These are phyloP conservation scores for Pollenia labialis DNA, from an alignment of 2,888 invertebrate genomes.

Conservation along the genomic window DNA sequence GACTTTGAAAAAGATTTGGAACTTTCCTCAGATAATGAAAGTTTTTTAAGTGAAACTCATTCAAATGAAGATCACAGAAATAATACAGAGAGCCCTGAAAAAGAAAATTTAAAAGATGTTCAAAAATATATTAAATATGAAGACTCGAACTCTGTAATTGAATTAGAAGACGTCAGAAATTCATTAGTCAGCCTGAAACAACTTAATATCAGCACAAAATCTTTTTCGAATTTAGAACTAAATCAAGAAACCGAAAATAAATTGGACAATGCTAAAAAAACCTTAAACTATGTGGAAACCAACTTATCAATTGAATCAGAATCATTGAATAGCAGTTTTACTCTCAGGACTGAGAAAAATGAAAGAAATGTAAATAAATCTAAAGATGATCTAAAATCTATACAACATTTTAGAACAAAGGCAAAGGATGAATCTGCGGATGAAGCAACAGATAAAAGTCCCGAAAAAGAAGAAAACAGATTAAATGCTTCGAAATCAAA, in stretches of 20 bases:
- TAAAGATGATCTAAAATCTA: neutral
- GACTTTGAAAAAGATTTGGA: conserved; percentile 68
- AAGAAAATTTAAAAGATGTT: neutral
- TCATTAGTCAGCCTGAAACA: too few relatives aligned
- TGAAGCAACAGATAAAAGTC: neutral
- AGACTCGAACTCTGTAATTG: too few relatives aligned
- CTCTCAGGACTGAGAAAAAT: too few relatives aligned
- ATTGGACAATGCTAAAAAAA: neutral
- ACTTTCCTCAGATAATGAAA: conserved; percentile 62
- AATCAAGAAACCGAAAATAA: neutral
- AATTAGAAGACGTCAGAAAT: too few relatives aligned
- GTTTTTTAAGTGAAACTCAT: neutral
- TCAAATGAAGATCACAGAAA: neutral
- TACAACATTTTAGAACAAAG: neutral
- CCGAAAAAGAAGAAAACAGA: neutral
- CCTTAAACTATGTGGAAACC: neutral
- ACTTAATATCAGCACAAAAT: neutral
- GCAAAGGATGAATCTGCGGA: too few relatives aligned
- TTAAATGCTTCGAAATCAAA: neutral
- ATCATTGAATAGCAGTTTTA: too few relatives aligned
- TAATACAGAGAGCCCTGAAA: neutral
- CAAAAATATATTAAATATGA: neutral
- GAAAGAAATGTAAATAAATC: neutral
- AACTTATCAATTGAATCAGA: neutral
- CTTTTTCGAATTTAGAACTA: neutral